These are phyloP conservation scores for Octodon degus DNA, from an alignment of 2,113 vertebrate genomes.

Conservation along the genomic window DNA sequence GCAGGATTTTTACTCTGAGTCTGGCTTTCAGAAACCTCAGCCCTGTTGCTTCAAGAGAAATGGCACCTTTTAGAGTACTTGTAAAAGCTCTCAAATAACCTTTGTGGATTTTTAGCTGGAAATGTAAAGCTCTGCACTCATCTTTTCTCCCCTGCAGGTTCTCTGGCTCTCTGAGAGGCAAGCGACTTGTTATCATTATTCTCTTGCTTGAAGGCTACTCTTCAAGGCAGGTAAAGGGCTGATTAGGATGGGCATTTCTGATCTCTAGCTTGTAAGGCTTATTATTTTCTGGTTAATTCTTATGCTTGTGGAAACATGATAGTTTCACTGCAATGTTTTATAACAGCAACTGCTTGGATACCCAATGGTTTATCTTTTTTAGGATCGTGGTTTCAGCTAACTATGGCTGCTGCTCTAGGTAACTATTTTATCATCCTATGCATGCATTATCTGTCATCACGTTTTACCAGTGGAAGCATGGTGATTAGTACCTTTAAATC, in stretches of 20 bases:
- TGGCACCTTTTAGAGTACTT: neutral
- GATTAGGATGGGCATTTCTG: neutral
- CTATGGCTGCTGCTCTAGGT: neutral
- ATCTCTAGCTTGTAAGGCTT: neutral
- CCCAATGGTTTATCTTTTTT: neutral
- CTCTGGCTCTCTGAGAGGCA: neutral
- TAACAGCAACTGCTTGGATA: neutral
- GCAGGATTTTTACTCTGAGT: neutral
- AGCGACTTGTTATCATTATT: neutral
- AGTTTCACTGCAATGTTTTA: neutral
- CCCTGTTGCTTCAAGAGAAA: neutral
- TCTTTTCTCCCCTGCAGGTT: neutral
- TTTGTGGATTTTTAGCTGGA: neutral
- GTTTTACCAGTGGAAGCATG: neutral
- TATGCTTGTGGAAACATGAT: neutral
- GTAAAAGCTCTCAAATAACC: neutral
- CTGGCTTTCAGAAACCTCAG: constrained; percentile 27
- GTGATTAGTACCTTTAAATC: neutral
- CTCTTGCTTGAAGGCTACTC: neutral
- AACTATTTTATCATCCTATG: neutral
- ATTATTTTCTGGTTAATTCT: neutral
- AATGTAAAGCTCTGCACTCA: neutral
- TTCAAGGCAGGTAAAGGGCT: neutral
- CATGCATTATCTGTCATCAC: neutral
- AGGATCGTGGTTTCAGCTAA: neutral